phyloP scores from a whole-genome alignment of 30 jellyfish, hydroid and myxozoan genomes.

The Mastigias papua region DNA sequence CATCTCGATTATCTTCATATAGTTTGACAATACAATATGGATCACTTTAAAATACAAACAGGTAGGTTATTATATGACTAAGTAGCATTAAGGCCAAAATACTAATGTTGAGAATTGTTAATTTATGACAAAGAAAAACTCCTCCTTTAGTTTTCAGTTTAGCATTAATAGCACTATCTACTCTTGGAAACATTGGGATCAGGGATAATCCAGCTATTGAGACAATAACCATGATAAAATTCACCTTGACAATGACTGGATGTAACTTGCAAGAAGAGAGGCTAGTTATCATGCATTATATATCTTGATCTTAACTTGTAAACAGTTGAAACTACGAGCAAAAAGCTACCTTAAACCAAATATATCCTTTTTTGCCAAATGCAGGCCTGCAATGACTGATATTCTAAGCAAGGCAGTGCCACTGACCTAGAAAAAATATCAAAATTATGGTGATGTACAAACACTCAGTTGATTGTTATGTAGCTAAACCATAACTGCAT shows the following conservation, averaged over 20 bases:
- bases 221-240: no score
- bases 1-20: conserved; percentile 62
- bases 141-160: neutral
- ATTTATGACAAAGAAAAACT: neutral
- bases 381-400: conserved; percentile 75
- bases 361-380: conserved; percentile 90
- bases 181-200: no score
- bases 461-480: neutral
- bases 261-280: no score
- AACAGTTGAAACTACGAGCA: no score
- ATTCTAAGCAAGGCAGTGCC: conserved; percentile 58
- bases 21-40: conserved; percentile 89
- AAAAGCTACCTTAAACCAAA: conserved; percentile 84
- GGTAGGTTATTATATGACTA: neutral
- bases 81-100: neutral
- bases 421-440: neutral
- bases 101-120: neutral
- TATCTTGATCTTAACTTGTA: no score
- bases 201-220: no score
- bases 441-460: neutral
- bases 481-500: no score
- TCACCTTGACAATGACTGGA: no score
- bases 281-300: no score
- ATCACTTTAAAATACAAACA: conserved; percentile 55
- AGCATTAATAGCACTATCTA: no score